phyloP scores from a whole-genome alignment of 1,140 invertebrate species.

The Listronotus bonariensis region DNA sequence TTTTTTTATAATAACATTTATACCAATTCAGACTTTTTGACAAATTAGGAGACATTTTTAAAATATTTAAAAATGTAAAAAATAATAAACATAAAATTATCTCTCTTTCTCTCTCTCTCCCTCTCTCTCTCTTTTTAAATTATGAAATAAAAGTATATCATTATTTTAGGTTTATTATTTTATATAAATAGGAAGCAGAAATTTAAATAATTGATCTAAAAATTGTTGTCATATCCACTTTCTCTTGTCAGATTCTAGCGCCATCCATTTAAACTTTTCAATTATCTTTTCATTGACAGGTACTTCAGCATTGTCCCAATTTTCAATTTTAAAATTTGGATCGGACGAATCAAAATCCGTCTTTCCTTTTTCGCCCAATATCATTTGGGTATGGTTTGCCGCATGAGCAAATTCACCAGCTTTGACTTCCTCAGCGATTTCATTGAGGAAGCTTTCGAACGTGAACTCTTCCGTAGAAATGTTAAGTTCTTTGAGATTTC shows the following conservation, averaged over 20 bases:
- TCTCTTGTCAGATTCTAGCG: conserved; percentile 10
- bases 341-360: conserved; percentile 10
- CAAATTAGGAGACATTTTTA: no score
- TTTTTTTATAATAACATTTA: no score
- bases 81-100: no score
- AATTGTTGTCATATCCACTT: conserved; percentile 16
- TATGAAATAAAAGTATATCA: no score
- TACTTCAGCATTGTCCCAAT: conserved; percentile 5
- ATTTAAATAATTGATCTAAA: no score
- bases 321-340: conserved; percentile 8
- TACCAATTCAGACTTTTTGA: no score
- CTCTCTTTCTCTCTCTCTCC: no score
- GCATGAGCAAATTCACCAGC: conserved; percentile 24
- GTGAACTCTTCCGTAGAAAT: conserved; percentile 15
- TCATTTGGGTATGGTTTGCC: conserved; percentile 6
- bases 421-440: conserved; percentile 21
- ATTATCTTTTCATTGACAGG: conserved; percentile 10
- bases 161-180: no score
- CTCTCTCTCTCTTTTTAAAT: no score
- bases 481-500: conserved; percentile 21
- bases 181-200: no score
- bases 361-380: conserved; percentile 18
- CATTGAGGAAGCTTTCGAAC: conserved; percentile 21
- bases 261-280: conserved; percentile 19
- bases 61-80: no score